phyloP scores from a whole-genome alignment of 1,140 invertebrate species.

The Solenopsis invicta region DNA sequence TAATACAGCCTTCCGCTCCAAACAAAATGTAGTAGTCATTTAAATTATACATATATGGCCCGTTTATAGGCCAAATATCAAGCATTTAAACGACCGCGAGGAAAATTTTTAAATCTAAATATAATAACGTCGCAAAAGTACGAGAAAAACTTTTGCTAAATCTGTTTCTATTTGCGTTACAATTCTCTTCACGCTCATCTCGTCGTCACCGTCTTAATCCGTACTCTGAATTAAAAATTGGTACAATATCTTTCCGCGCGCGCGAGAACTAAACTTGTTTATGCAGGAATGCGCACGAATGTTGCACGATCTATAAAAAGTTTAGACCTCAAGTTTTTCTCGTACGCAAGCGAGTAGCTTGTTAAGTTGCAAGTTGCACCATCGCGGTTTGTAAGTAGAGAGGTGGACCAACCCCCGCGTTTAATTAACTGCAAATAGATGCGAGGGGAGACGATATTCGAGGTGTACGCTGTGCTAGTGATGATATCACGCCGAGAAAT shows the following conservation, averaged over 20 bases:
- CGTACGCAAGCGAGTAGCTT: background rate
- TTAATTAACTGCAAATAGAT: background rate
- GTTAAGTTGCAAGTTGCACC: constrained; percentile 4
- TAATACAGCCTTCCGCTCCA: constrained; percentile 17
- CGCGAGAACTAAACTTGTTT: constrained; percentile 13
- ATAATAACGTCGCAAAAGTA: background rate
- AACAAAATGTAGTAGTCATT: background rate
- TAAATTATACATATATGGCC: constrained; percentile 28
- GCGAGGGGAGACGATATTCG: background rate
- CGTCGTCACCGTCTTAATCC: background rate
- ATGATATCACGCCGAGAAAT: background rate
- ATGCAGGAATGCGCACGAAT: constrained; percentile 20
- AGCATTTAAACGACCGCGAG: background rate
- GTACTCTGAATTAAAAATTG: constrained; percentile 2
- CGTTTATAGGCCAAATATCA: constrained; percentile 6
- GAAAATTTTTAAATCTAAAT: background rate
- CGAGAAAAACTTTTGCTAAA: background rate
- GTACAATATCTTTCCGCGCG: background rate
- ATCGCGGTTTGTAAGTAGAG: background rate
- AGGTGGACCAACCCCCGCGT: background rate
- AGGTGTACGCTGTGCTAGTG: background rate
- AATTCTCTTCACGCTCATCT: background rate
- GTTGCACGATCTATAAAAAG: constrained; percentile 33
- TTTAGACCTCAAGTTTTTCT: constrained; percentile 39
- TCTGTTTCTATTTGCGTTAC: background rate